These are phyloP conservation scores for Lasioglossum figueresi DNA, from an alignment of 2,888 invertebrate species.

Conservation along the genomic window DNA sequence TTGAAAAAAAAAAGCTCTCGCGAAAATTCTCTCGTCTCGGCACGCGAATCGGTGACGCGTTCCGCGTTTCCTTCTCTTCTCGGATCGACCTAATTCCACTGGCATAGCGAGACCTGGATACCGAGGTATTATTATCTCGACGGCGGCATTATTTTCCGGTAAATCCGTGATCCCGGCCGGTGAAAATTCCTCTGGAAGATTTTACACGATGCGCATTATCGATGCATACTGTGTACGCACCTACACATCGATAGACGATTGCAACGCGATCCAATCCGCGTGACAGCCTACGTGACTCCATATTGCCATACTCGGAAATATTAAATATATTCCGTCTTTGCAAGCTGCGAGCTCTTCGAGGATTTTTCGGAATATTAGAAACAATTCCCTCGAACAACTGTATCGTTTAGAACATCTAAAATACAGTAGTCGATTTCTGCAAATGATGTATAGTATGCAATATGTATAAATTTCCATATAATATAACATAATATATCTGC, in stretches of 20 bases:
- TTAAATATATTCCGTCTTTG: no score
- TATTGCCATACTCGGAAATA: neutral
- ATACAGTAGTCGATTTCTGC: no score
- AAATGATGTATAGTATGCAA: no score
- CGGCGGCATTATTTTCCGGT: slow-evolving; percentile 24
- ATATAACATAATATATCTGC: no score
- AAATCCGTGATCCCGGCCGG: slow-evolving; percentile 8
- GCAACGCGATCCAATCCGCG: neutral
- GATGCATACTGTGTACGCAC: neutral
- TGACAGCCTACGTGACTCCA: neutral
- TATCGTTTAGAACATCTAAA: no score
- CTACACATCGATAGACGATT: neutral
- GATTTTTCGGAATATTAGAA: no score
- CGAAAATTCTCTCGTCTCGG: neutral
- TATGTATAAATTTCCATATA: no score
- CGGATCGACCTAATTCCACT: slow-evolving; percentile 51
- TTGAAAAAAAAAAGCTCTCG: neutral
- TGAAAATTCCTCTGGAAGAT: slow-evolving; percentile 2
- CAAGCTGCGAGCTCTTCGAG: no score
- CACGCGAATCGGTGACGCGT: neutral
- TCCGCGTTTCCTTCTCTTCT: slow-evolving; percentile 35
- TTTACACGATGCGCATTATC: neutral
- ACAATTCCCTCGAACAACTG: no score
- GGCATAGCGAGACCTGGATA: slow-evolving; percentile 45
- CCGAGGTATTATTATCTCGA: slow-evolving; percentile 44